Conservation (phyloP, 2,888 invertebrate genomes). For the Apoderus coryli region DNA sequence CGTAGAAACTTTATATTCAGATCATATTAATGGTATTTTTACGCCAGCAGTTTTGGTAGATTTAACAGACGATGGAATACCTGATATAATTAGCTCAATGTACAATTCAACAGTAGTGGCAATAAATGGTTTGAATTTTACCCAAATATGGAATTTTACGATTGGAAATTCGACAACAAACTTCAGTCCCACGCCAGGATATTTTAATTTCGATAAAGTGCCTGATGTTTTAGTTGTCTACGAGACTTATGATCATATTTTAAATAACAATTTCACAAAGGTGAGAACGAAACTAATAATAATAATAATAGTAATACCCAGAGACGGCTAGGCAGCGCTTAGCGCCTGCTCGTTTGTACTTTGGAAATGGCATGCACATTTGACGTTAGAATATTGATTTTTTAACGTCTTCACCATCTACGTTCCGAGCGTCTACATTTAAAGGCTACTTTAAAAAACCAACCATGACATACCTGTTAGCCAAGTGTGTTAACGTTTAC, state of each 20-base stretch:
- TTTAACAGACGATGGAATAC: constrained; percentile 51
- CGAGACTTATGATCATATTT: constrained; percentile 25
- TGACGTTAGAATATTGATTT: too few species aligned
- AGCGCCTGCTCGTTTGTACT: too few species aligned
- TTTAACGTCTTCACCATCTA: too few species aligned
- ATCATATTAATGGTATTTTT: constrained; percentile 49
- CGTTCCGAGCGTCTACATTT: too few species aligned
- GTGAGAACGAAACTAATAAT: too few species aligned
- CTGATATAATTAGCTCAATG: constrained; percentile 58
- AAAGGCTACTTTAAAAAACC: too few species aligned
- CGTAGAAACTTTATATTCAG: constrained; percentile 37
- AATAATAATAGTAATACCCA: too few species aligned
- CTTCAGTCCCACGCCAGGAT: constrained; percentile 64
- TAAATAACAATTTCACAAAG: constrained; percentile 43
- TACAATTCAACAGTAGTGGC: constrained; percentile 60
- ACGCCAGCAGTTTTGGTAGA: constrained; percentile 53
- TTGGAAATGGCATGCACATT: too few species aligned
- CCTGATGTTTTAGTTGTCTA: constrained; percentile 68
- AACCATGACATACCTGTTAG: too few species aligned
- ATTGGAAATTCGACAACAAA: constrained; percentile 46
- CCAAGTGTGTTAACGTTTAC: too few species aligned
- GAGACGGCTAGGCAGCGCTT: too few species aligned
- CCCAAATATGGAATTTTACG: constrained; percentile 58
- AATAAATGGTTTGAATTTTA: constrained; percentile 51
- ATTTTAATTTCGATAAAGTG: constrained; percentile 58